Evolutionary conservation across 2,113 vertebrate species (phyloP), one percentile per base, ranked within the genome.

Genomic region (Opisthocomus hoazin): DNA sequence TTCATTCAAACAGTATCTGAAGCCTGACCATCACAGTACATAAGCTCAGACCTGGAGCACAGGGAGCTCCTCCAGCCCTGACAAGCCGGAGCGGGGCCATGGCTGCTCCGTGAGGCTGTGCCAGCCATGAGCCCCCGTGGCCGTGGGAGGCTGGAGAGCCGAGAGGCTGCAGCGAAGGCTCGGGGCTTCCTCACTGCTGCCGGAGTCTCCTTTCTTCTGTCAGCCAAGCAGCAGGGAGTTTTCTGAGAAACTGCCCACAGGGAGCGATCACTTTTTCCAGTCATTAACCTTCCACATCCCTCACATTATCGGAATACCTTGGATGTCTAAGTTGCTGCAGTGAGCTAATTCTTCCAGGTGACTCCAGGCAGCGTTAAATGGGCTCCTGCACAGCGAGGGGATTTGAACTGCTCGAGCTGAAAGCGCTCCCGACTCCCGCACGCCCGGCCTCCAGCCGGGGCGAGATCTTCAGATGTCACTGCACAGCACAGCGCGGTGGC

Each of bases 201-300:
- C 51, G 63, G 69, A 79, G 80, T 32, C 90, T 89, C 90, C 89
- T 96, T 97, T 97, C 94, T 96, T 96, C 95, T 90, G 90, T 79
- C 94, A 96, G 89, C 87, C 70, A 34, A 95, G 76, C 97, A 96
- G 96, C 96, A 18, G 97, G 97, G 94, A 94, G 93, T 53, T 93
- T 82, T 60, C 87, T 93, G 86, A 95, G 91, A 92, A 93, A 91
- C 93, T 96, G 94, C 95, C 96, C 97, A 83, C 92, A 65, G 96
- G 97, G 96, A 97, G 95, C 46, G 7, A 96, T 95, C 89, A 77
- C 92, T 97, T 97, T 94, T 95, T 86, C 93, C 97, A 95, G 96
- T 96, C 96, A 96, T 97, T 97, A 97, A 97, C 97, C 97, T 95
- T 37, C 17, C 94, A 83, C 96, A 87, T 97, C 97, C 95, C 94